Evolutionary conservation across 92 coral and sea anemone species (phyloP).

Genomic region (Zoanthus gigantus): DNA sequence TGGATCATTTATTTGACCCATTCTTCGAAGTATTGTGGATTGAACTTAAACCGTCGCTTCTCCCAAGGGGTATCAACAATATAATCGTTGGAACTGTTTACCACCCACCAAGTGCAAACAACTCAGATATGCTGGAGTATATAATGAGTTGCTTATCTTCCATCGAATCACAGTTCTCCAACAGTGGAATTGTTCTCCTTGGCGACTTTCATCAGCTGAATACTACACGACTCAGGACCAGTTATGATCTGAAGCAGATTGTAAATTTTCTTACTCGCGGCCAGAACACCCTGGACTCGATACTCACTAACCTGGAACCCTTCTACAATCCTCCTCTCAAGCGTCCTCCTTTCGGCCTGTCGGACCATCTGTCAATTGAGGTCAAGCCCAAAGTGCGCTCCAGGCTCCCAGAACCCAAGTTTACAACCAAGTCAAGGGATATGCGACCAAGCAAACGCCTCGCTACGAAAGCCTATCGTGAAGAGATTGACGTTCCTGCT

Average conservation of each 20-base stretch:
- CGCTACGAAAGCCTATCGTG: not conserved
- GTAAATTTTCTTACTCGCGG: too few relatives aligned
- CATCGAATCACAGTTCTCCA: too few relatives aligned
- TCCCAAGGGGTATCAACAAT: not conserved
- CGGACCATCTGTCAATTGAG: not conserved
- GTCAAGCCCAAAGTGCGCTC: not conserved
- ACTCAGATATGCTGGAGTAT: slow-evolving; percentile 24
- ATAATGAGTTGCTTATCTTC: not conserved
- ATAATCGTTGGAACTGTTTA: too few relatives aligned
- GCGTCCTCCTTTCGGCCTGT: slow-evolving; percentile 35
- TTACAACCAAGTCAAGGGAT: slow-evolving; percentile 50
- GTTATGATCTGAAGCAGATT: too few relatives aligned
- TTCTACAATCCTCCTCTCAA: slow-evolving; percentile 45
- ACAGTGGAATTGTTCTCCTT: too few relatives aligned
- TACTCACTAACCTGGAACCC: slow-evolving; percentile 36
- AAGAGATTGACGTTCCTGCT: too few relatives aligned
- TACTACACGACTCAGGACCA: too few relatives aligned
- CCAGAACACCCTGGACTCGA: not conserved
- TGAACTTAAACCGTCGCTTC: slow-evolving; percentile 13
- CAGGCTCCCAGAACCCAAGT: slow-evolving; percentile 39
- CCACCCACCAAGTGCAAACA: too few relatives aligned
- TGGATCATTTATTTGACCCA: too few relatives aligned
- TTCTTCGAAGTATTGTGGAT: not conserved
- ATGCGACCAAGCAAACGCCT: slow-evolving; percentile 46
- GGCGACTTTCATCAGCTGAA: too few relatives aligned